These are phyloP conservation scores for Notiomystis cincta DNA, from an alignment of 2,113 vertebrate genomes.

Conservation along the genomic window DNA sequence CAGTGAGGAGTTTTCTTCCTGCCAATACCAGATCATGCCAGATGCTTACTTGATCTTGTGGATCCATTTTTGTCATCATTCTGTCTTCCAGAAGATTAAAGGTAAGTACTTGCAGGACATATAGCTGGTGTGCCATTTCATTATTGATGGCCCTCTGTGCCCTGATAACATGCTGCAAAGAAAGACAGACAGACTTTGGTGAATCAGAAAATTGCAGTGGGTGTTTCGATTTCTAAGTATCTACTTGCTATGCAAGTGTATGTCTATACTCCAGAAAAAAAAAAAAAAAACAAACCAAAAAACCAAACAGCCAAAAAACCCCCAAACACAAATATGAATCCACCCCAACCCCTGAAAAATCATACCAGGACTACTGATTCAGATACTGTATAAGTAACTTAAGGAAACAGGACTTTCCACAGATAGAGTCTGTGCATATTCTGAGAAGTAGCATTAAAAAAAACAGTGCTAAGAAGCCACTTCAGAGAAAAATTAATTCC, in stretches of 20 bases:
- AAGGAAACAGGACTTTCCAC: neutral
- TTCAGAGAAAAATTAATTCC: neutral
- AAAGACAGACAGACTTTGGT: neutral
- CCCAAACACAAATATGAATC: neutral
- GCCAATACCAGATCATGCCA: neutral
- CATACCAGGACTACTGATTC: neutral
- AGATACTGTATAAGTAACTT: neutral
- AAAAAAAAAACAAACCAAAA: neutral
- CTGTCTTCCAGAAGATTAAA: slow-evolving; percentile 97
- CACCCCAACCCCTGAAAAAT: neutral
- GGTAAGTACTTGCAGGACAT: slow-evolving; percentile 95
- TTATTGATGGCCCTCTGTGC: slow-evolving; percentile 90
- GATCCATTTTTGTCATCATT: slow-evolving; percentile 99
- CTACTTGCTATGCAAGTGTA: neutral
- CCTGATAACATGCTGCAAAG: slow-evolving; percentile 88
- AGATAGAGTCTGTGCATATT: neutral
- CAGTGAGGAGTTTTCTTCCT: neutral
- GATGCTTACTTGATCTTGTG: slow-evolving; percentile 89
- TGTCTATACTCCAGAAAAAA: neutral
- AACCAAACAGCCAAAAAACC: neutral
- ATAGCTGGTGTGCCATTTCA: slow-evolving; percentile 98
- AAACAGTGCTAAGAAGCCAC: neutral
- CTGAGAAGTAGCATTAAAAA: neutral
- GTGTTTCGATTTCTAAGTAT: neutral
- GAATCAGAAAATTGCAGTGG: neutral